phyloP scores from a whole-genome alignment of 2,113 vertebrate species.

The Anoura caudifer region DNA sequence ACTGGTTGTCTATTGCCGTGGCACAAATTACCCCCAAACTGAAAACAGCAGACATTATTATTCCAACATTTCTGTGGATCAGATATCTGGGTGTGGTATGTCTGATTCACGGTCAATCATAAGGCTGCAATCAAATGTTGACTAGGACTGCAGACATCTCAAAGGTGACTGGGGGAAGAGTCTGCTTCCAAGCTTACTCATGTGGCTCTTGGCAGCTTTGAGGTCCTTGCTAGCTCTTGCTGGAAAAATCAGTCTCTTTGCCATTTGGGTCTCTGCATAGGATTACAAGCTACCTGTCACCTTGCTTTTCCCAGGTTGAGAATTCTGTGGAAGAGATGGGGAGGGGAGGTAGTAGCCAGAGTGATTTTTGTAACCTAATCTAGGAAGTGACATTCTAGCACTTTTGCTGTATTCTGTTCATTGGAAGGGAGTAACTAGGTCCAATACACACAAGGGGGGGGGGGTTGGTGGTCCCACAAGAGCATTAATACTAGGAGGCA shows the following conservation, averaged over 20 bases:
- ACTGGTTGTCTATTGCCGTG: background rate
- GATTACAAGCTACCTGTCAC: background rate
- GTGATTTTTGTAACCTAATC: background rate
- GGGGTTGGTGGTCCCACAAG: background rate
- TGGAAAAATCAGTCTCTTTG: background rate
- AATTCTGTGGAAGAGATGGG: background rate
- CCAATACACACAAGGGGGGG: background rate
- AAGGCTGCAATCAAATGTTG: background rate
- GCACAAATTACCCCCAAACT: background rate
- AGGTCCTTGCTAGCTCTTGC: background rate
- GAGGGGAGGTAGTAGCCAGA: background rate
- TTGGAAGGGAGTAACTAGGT: background rate
- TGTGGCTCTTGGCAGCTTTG: background rate
- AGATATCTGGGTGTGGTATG: background rate
- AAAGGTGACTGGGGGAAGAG: background rate
- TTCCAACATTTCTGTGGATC: background rate
- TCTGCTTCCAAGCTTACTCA: background rate
- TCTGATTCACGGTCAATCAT: background rate
- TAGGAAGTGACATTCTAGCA: background rate
- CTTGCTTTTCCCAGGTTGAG: background rate
- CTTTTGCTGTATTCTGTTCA: background rate
- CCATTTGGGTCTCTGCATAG: background rate
- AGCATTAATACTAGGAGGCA: background rate
- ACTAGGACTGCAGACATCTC: background rate
- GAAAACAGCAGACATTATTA: background rate